Base-by-base conservation (phyloP, 2,113 vertebrate genomes). In the Heliornis fulica region DNA sequence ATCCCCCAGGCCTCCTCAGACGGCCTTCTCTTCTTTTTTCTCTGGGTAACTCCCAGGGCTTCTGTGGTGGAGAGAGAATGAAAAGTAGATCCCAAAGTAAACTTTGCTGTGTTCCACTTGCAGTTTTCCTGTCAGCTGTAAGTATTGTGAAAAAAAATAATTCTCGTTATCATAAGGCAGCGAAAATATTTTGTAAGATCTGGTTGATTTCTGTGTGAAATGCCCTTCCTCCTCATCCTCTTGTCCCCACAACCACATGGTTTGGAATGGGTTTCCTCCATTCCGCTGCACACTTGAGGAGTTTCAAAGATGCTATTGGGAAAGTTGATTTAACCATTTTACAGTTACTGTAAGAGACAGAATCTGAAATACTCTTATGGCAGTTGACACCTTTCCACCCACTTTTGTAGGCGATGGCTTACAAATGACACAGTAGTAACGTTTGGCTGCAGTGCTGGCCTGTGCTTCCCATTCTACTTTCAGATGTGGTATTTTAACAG, bases 391-490 rank as follows among this genome's bases (percentile, higher is more conserved):
- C 15, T 77, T 86, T 69, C 41, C 21, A 65, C 50, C 13, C 22
- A 17, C 34, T 86, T 90, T 88, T 69, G 28, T 41, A 80, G 38
- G 45, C 3, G 5, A 9, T 65, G 45, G 23, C 45, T 69, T 57
- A 17, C 46, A 76, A 32, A 60, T 43, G 60, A 19, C 36, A 31
- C 61, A 72, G n/a, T 28, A 36, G 11, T 54, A 36, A 29, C 3
- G 2, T 46, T n/a, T 0, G 0, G n/a, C 45, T 2, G 0, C 72
- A 81, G 72, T 87, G 15, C 69, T 82, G 15, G 46, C 12, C 75
- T 84, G 29, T 64, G 53, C 31, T 82, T 71, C 61, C 66, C 36
- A 4, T 22, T 45, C 16, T 17, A 3, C 28, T 85, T 90, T 56
- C 43, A 72, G 31, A 31, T 31, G 40, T 17, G 31, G 40, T 26